Base-by-base conservation (phyloP, 2,113 vertebrate genomes). In the Vimba vimba region DNA sequence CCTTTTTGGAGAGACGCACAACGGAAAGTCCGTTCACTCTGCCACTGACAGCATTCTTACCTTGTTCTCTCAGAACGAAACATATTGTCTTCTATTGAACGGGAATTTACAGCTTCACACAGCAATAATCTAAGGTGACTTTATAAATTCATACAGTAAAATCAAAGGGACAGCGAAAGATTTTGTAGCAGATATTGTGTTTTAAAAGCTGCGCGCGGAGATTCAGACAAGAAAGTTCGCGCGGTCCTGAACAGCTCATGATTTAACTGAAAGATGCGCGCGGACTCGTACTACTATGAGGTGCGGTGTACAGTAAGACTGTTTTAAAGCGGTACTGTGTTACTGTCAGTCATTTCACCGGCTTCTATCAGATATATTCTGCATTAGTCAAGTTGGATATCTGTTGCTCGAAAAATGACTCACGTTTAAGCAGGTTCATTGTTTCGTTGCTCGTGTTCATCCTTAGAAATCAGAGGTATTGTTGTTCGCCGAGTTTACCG, bases 401-500 rank as follows among this genome's bases (percentile, higher is more conserved):
- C 27, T 82, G 62, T 82, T 82, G 62, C 62, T 69, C 27, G 47
- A 82, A 11, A 66, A 27, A 43, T 6, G 43, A 68, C 45, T 50
- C 27, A 27, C 62, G 79, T 82, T 82, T 50, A 68, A 36, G 25
- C 43, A 55, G 79, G 27, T 36, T 69, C 25, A 33, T 82, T 82
- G 39, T 80, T 80, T 80, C 39, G 15, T 25, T 27, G 79, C 7
- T 17, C 57, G 33, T 45, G 78, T 25, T 19, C 39, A 64, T 27
- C 79, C 19, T 69, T 36, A 69, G n/a, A 50, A 69, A 69, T 64
- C 33, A 25, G 23, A 66, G 43, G 43, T 79, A 39, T 60, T 68
- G 43, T 82, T 82, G 75, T 77, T 77, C 47, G 50, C 39, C n/a
- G 62, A 68, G 62, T 82, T 82, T 69, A 82, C 27, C 79, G 43